Conservation (phyloP, 2,113 vertebrate genomes). For the Pygoscelis adeliae region DNA sequence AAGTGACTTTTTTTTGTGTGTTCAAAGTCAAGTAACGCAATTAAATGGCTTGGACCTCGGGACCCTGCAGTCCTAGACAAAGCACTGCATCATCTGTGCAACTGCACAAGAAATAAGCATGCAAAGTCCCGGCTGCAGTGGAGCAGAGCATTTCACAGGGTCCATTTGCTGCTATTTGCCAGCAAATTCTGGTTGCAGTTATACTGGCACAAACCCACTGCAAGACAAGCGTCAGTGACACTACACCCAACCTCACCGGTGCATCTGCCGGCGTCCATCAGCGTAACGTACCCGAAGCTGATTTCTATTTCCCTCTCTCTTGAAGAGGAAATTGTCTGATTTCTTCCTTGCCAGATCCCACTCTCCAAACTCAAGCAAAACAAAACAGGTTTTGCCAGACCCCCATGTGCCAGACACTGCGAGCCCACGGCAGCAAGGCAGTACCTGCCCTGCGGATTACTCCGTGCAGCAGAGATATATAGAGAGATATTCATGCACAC, state of each 20-base stretch:
- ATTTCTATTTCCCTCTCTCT: background rate
- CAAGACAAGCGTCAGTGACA: accelerated
- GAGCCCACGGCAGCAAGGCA: background rate
- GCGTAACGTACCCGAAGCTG: background rate
- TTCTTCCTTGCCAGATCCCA: background rate
- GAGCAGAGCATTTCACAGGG: background rate
- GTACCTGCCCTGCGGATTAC: background rate
- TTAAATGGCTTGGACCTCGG: background rate
- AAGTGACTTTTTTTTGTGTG: background rate
- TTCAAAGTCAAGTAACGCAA: background rate
- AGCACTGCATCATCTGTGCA: background rate
- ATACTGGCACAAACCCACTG: background rate
- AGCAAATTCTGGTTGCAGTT: background rate
- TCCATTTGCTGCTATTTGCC: background rate
- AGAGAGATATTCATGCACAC: too few relatives aligned
- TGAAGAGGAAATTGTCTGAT: background rate
- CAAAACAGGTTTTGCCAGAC: background rate
- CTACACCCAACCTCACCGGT: background rate
- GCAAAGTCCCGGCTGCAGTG: background rate
- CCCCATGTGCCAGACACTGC: background rate
- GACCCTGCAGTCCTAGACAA: background rate
- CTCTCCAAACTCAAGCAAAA: background rate
- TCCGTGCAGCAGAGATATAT: background rate
- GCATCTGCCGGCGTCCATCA: background rate
- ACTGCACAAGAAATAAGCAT: background rate